Evolutionary conservation across 2,797 vertebrate genomes (phyloP), one percentile per base, ranked within the genome.

Genomic region (Limosa lapponica): DNA sequence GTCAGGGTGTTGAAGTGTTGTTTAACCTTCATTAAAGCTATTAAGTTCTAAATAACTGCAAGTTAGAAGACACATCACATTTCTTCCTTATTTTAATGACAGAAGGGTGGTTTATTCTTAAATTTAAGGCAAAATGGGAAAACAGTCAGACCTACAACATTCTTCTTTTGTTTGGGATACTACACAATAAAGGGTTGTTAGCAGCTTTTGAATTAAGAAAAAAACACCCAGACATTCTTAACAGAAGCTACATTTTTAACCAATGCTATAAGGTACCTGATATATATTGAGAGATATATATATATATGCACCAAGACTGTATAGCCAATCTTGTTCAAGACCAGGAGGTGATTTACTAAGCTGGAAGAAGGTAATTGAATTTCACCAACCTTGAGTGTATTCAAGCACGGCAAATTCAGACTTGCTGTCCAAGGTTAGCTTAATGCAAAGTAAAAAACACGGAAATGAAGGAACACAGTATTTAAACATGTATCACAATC

Each of bases 351-450:
- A 93, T 78, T 82, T 95, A 67, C 67, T 70, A 94, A 82, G 72
- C 61, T 70, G 57, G 49, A 64, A 89, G 74, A 72, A 89, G 43
- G 73, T 82, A 90, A 85, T 46, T 94, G 72, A 90, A 91, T 96
- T 96, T 94, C 70, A 81, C 34, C 49, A 81, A 75, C 19, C 36
- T 41, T 71, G 37, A 87, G 64, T 72, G 34, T 90, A 93, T 91
- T 95, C 74, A 91, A 94, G 82, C 65, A 82, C 44, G 79, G 61
- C 28, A 69, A 82, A 16, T 81, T 82, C 59, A 79, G 81, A 70
- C 57, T 73, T 77, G 24, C 32, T 72, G 8, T 80, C 79, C 46
- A 22, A 71, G 54, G 36, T 87, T 87, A 93, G 61, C 69, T 92
- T 67, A 70, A 65, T 61, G 51, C 30, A 57, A 85, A 77, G n/a